These are phyloP conservation scores for Cheilosia vulpina DNA, from an alignment of 2,888 invertebrate species.

Conservation along the genomic window DNA sequence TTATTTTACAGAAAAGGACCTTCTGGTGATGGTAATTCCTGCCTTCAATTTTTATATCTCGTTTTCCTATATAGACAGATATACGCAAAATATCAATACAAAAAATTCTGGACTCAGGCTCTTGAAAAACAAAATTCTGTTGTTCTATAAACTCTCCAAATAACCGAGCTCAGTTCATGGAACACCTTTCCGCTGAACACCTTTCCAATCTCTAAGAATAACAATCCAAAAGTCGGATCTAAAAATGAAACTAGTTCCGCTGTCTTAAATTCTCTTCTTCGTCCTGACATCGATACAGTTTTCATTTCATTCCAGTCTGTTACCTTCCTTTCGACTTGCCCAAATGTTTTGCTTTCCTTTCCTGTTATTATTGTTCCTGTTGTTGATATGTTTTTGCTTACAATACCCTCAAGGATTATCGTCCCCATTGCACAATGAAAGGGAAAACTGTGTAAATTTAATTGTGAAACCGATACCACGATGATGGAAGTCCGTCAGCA, in stretches of 20 bases:
- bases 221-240: conserved; percentile 13
- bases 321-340: conserved; percentile 72
- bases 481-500: conserved; percentile 58
- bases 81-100: no score
- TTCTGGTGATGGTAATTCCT: no score
- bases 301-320: conserved; percentile 68
- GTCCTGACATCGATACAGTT: conserved; percentile 65
- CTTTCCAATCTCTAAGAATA: conserved; percentile 12
- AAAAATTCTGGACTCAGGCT: no score
- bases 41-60: no score
- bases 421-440: conserved; percentile 64
- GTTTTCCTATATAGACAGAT: no score
- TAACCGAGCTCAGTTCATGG: no score
- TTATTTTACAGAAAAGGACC: no score
- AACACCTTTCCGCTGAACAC: not conserved
- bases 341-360: conserved; percentile 67
- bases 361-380: conserved; percentile 47
- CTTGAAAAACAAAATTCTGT: no score
- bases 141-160: no score
- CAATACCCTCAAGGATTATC: conserved; percentile 68
- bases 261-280: not conserved
- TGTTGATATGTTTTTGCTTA: conserved; percentile 60
- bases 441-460: conserved; percentile 63
- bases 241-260: not conserved
- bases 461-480: conserved; percentile 67